A percentile compares a stretch with the other conserved stretches of the same genome.
phyloP scores from a whole-genome alignment of 2,797 vertebrate genomes.

The Rachycentron canadum region DNA sequence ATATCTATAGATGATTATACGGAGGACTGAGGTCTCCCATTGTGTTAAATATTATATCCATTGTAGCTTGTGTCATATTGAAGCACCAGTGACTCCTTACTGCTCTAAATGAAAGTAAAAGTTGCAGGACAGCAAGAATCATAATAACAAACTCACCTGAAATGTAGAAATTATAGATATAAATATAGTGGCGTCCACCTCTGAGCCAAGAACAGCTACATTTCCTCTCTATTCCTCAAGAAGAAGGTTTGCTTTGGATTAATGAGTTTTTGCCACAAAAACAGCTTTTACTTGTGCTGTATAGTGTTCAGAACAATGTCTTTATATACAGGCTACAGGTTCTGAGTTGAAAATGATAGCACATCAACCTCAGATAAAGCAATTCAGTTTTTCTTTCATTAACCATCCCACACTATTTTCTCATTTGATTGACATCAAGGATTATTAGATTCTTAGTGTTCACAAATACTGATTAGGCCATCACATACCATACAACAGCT shows the following conservation, averaged over 20 bases:
- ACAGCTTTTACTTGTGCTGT: not conserved
- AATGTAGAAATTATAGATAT: not conserved
- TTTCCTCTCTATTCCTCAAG: not conserved
- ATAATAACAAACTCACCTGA: constrained; percentile 9
- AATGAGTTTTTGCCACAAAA: constrained; percentile 11
- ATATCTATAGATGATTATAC: not conserved
- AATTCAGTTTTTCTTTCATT: not conserved
- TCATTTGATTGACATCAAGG: constrained; percentile 23
- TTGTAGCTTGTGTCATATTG: not conserved
- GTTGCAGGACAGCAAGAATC: not conserved
- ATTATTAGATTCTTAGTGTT: constrained; percentile 24
- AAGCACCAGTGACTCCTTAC: not conserved
- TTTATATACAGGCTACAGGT: not conserved
- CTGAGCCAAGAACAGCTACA: no score
- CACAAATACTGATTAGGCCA: not conserved
- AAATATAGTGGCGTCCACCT: no score
- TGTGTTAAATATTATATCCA: not conserved
- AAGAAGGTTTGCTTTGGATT: constrained; percentile 13
- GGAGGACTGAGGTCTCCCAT: not conserved
- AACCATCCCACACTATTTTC: not conserved
- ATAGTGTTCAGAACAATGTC: constrained; percentile 11
- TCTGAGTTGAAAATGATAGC: not conserved
- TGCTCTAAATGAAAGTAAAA: not conserved
- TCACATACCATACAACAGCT: not conserved
- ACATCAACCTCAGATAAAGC: not conserved